Percentiles rank a stretch among this genome's conserved stretches.
These are phyloP conservation scores for Smittia aterrima DNA, from an alignment of 2,888 invertebrate species.

Conservation along the genomic window DNA sequence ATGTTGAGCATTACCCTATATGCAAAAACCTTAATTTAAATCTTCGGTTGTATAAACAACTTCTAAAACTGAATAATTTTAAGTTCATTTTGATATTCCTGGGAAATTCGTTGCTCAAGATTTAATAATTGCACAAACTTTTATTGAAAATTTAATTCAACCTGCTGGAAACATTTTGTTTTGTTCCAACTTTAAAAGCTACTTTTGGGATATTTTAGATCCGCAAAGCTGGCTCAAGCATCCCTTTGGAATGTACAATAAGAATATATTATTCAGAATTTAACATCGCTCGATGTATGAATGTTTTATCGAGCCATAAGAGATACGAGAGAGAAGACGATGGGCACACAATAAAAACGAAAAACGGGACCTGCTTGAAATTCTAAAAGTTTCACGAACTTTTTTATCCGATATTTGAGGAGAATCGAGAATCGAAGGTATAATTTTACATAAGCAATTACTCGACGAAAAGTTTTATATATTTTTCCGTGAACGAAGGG, in stretches of 20 bases:
- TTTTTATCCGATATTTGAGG: neutral
- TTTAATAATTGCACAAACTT: too few relatives aligned
- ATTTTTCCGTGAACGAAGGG: neutral
- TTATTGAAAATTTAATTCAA: too few relatives aligned
- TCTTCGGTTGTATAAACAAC: constrained; percentile 25
- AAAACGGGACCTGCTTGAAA: neutral
- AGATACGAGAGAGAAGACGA: neutral
- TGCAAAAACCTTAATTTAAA: constrained; percentile 29
- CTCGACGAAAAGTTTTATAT: neutral
- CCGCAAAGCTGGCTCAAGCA: too few relatives aligned
- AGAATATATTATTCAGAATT: neutral
- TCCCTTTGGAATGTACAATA: neutral
- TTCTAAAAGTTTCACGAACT: constrained; percentile 10
- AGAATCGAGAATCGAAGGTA: constrained; percentile 15
- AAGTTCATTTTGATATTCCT: neutral
- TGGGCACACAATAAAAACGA: neutral
- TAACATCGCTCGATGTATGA: neutral
- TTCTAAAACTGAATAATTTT: neutral
- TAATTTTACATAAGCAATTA: constrained; percentile 28
- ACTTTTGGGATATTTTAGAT: neutral
- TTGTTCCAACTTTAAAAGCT: neutral
- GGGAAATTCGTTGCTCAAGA: neutral
- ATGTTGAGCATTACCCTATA: neutral
- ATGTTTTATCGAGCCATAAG: neutral
- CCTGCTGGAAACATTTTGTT: too few relatives aligned